Evolutionary conservation across 2,797 vertebrate genomes (phyloP).

Genomic region (Tolypeutes matacus): DNA sequence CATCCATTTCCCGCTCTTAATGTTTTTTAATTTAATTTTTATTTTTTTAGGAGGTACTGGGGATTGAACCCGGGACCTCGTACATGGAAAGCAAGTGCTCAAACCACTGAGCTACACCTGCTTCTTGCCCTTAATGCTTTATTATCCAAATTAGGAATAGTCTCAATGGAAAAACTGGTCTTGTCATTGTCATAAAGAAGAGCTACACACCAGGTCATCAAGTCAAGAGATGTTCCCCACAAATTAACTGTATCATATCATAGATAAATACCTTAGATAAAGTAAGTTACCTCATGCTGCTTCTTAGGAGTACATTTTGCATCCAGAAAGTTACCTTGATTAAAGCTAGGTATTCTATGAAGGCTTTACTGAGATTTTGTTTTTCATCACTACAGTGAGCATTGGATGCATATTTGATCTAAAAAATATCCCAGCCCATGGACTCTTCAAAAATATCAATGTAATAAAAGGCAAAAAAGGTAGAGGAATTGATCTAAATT

Average conservation of each 20-base stretch:
- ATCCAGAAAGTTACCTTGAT: background rate
- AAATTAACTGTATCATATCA: background rate
- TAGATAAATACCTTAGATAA: background rate
- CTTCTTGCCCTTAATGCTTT: background rate
- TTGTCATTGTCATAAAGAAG: background rate
- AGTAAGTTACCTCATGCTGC: background rate
- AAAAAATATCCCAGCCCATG: background rate
- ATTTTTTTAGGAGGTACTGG: no score
- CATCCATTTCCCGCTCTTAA: no score
- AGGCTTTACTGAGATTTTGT: background rate
- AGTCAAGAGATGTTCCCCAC: fast-evolving
- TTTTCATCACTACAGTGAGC: background rate
- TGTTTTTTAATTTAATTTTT: no score
- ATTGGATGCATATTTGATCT: background rate
- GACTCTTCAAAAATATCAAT: background rate
- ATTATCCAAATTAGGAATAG: background rate
- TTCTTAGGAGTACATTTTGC: background rate
- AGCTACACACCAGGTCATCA: background rate
- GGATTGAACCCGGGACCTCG: no score
- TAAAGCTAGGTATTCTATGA: background rate
- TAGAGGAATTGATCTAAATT: no score
- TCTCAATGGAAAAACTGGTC: background rate
- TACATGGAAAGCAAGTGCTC: no score
- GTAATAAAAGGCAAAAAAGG: background rate
- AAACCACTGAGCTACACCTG: no score